These are phyloP conservation scores for Uloborus plumipes DNA, from an alignment of 2,888 invertebrate species.

Conservation along the genomic window DNA sequence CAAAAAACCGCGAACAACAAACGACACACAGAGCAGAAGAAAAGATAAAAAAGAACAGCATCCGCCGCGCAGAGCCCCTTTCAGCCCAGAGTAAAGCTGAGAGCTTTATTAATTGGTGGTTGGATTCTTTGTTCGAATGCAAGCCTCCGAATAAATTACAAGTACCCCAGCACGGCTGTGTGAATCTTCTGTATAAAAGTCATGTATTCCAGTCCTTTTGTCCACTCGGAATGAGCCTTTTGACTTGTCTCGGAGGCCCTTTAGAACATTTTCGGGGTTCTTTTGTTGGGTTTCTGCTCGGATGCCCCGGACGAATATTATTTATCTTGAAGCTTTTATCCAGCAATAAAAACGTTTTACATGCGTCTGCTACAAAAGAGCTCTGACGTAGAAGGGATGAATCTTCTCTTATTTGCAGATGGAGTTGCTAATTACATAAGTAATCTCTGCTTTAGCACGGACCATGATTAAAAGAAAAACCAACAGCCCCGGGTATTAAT, in stretches of 20 bases:
- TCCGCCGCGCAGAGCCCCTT: constrained; percentile 16
- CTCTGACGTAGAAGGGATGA: constrained; percentile 6
- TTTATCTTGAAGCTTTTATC: constrained; percentile 55
- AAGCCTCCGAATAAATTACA: constrained; percentile 52
- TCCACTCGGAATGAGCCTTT: constrained; percentile 52
- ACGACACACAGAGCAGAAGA: neutral
- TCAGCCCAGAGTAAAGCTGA: constrained; percentile 42
- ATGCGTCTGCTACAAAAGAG: neutral
- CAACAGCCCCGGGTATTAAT: neutral
- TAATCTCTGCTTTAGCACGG: constrained; percentile 32
- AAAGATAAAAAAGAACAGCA: constrained; percentile 21
- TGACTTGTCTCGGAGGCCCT: constrained; percentile 60
- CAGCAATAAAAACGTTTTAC: constrained; percentile 55
- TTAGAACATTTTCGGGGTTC: constrained; percentile 46
- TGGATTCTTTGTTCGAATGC: constrained; percentile 48
- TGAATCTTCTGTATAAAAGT: constrained; percentile 51
- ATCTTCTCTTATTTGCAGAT: constrained; percentile 52
- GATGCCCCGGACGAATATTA: constrained; percentile 36
- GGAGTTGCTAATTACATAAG: constrained; percentile 55
- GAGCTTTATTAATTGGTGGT: constrained; percentile 60
- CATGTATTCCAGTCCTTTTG: constrained; percentile 47
- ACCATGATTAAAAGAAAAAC: constrained; percentile 2
- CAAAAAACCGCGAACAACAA: constrained; percentile 22
- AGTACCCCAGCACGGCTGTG: constrained; percentile 29
- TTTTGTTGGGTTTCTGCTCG: constrained; percentile 53